phyloP scores from a whole-genome alignment of 2,888 invertebrate species.

The Theodoxus fluviatilis region DNA sequence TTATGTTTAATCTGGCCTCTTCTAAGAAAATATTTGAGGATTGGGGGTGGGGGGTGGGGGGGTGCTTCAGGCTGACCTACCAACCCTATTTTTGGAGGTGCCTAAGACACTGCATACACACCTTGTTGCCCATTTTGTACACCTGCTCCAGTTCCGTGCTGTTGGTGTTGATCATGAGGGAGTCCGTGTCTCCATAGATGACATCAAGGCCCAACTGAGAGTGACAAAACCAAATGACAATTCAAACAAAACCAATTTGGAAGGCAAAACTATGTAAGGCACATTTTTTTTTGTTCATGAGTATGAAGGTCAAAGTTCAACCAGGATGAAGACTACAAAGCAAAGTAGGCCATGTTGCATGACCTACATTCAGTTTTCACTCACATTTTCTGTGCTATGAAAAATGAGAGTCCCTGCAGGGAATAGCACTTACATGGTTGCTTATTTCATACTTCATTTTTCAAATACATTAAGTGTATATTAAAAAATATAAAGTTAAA shows the following conservation, averaged over 20 bases:
- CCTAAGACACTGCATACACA: conserved; percentile 59
- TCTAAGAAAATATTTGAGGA: too few species aligned
- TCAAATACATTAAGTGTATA: not conserved
- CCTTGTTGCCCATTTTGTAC: conserved; percentile 72
- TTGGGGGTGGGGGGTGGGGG: too few species aligned
- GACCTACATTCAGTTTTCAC: too few species aligned
- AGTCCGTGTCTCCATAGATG: conserved; percentile 99
- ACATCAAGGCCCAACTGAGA: conserved; percentile 80
- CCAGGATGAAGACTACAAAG: too few species aligned
- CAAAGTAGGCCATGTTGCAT: not conserved
- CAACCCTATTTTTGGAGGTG: too few species aligned
- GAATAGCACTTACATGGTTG: too few species aligned
- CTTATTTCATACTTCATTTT: not conserved
- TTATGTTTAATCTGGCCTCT: too few species aligned
- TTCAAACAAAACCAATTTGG: not conserved
- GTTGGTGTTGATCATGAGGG: conserved; percentile 98
- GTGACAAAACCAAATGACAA: not conserved
- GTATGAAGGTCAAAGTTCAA: too few species aligned
- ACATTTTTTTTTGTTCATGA: not conserved
- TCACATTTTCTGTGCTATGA: too few species aligned
- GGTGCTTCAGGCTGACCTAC: too few species aligned
- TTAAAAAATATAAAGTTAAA: too few species aligned
- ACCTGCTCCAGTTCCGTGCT: conserved; percentile 83
- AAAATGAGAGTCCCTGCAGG: too few species aligned
- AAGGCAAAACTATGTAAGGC: not conserved